Conservation (phyloP, 2,113 vertebrate species). For the Glaucidium brasilianum region DNA sequence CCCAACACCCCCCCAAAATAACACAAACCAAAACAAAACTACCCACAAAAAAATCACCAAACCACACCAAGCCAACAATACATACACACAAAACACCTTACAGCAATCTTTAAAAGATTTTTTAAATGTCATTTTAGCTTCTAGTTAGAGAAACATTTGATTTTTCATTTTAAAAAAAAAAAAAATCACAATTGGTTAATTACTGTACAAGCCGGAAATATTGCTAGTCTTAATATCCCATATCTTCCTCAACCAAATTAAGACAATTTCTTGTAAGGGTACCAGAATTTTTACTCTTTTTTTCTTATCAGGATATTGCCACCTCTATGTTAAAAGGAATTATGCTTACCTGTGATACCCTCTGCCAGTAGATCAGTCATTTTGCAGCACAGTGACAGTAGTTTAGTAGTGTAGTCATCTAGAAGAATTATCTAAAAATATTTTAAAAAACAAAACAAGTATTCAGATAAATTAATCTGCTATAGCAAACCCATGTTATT, state of each 20-base stretch:
- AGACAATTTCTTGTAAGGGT: background rate
- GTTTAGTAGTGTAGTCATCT: conserved; percentile 91
- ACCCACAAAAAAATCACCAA: background rate
- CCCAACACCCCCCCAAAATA: accelerated
- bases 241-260: background rate
- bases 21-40: background rate
- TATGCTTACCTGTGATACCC: conserved; percentile 79
- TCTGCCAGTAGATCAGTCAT: conserved; percentile 93
- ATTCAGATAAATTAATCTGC: background rate
- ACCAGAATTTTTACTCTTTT: background rate
- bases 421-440: conserved; percentile 87
- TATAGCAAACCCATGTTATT: background rate
- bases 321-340: background rate
- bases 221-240: background rate
- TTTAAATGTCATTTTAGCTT: accelerated
- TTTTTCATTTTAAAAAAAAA: background rate
- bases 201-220: background rate
- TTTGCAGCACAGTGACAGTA: conserved; percentile 93
- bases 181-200: background rate
- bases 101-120: background rate
- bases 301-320: background rate
- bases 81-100: background rate
- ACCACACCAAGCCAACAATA: background rate
- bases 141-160: background rate
- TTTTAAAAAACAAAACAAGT: background rate